phyloP scores from a whole-genome alignment of 2,888 invertebrate genomes.

The Drosophila niveifrons region DNA sequence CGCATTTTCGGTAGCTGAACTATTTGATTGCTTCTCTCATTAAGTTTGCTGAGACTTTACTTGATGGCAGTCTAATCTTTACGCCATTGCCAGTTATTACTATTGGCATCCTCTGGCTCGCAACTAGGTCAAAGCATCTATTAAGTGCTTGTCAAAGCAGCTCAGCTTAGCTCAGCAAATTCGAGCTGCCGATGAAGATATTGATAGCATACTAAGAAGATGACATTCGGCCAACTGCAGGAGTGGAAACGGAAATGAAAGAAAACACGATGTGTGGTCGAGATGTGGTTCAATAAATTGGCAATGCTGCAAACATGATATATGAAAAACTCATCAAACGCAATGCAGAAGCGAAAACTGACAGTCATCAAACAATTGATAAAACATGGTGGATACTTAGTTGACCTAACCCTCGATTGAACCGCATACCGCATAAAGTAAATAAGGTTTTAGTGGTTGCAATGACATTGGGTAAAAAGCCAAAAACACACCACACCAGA shows the following conservation, averaged over 20 bases:
- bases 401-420: constrained; percentile 15
- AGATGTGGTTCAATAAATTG: constrained; percentile 25
- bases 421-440: constrained; percentile 6
- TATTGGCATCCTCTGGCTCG: constrained; percentile 28
- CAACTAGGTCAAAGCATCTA: constrained; percentile 58
- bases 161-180: constrained; percentile 33
- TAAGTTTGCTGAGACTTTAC: constrained; percentile 8
- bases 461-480: constrained; percentile 64
- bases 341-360: constrained; percentile 18
- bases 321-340: constrained; percentile 59
- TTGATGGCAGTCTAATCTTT: constrained; percentile 6
- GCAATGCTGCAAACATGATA: constrained; percentile 19
- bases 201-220: constrained; percentile 51
- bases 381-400: constrained; percentile 58
- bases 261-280: constrained; percentile 28
- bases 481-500: neutral
- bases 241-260: constrained; percentile 39
- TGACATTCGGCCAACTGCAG: constrained; percentile 11
- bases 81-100: constrained; percentile 47
- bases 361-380: constrained; percentile 60
- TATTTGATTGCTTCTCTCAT: neutral
- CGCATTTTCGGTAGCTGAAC: neutral
- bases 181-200: constrained; percentile 59
- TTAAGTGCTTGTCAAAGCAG: constrained; percentile 51
- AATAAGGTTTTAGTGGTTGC: constrained; percentile 43